Evolutionary conservation across 2,888 invertebrate species (phyloP), one percentile per base, ranked within the genome.

Genomic region (Athetis lepigone): DNA sequence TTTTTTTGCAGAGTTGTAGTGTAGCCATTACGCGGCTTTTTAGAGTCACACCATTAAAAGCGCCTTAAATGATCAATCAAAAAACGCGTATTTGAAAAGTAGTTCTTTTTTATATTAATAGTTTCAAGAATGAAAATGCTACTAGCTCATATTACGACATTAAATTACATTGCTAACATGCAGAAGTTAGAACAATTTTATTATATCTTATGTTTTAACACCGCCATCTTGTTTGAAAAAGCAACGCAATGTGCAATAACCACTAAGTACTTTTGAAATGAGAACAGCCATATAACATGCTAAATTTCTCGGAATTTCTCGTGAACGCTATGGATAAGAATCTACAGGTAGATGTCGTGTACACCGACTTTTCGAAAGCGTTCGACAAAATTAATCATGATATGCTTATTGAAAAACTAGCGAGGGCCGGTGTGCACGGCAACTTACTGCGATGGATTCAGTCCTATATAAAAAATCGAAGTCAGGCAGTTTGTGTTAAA

Each of bases 341-440:
- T 13, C 36, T n/a, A 13, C 60, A 57, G 16, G 51, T 71, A n/a
- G 64, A 69, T 36, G 64, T 37, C 13, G 52, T 69, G n/a, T 68
- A 68, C 36, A 59, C 59, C 13, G 62, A 62, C 57, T 68, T 68
- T 18, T 33, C 63, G n/a, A 63, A 63, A 21, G 63, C 59, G 39
- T 40, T 40, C 39, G n/a, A 62, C 58, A 36, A 60, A 66, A 19
- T 60, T 62, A 52, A 56, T 62, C 6, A 43, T 40, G 39, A 40
- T n/a, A 18, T 40, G 39, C 39, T 19, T 18, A 42, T 42, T 21
- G 42, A 42, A 18, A 42, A 42, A 19, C 21, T 21, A 21, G 42
- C 42, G 42, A 42, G 39, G 39, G 45, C 27, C 45, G 45, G 21
- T 45, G 45, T 45, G 23, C 45, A 45, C 23, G 45, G 45, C 45